phyloP scores from a whole-genome alignment of 2,113 vertebrate species.

The Pardalotus punctatus region DNA sequence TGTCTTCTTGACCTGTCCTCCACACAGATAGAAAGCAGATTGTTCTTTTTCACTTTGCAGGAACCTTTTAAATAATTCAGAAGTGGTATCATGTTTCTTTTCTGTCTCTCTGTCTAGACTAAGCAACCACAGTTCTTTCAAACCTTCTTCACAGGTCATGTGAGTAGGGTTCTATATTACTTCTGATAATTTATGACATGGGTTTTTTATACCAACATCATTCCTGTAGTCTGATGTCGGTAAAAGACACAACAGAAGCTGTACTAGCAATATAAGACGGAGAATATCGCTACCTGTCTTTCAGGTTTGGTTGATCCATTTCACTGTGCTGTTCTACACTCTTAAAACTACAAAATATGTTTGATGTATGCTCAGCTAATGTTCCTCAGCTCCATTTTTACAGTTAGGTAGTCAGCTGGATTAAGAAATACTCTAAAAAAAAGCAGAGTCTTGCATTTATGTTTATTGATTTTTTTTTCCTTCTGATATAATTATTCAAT shows the following conservation, averaged over 20 bases:
- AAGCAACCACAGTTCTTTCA: background rate
- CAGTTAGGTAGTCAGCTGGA: background rate
- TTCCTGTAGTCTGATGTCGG: background rate
- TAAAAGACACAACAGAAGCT: background rate
- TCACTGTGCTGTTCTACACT: background rate
- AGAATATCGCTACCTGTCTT: background rate
- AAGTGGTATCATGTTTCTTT: background rate
- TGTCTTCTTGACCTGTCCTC: constrained; percentile 21
- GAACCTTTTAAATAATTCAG: constrained; percentile 2
- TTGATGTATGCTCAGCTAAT: background rate
- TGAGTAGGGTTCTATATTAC: background rate
- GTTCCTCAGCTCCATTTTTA: background rate
- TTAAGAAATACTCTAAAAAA: background rate
- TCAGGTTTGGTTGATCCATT: background rate
- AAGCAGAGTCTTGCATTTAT: background rate
- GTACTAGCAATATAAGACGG: background rate
- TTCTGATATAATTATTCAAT: background rate
- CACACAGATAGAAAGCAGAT: constrained; percentile 10
- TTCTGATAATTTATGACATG: background rate
- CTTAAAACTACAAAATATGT: background rate
- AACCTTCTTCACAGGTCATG: background rate
- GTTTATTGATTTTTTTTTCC: background rate
- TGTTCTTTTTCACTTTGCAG: background rate
- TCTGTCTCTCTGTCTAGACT: constrained; percentile 11
- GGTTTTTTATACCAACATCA: background rate